These are phyloP conservation scores for Hycleus phaleratus DNA, from an alignment of 1,140 invertebrate species.

Conservation along the genomic window DNA sequence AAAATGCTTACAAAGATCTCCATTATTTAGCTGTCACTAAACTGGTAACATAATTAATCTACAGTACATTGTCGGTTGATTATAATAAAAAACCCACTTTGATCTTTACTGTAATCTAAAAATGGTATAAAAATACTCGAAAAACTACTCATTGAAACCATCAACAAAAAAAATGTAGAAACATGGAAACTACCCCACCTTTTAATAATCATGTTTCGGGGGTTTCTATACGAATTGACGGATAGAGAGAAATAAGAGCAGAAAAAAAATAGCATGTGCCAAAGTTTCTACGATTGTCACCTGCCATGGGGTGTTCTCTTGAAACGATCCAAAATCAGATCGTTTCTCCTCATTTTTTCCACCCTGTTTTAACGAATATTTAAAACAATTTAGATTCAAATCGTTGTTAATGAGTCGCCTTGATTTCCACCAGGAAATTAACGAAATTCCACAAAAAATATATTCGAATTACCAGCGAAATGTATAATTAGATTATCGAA, in stretches of 20 bases:
- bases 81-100: not conserved
- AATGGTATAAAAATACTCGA: too few relatives aligned
- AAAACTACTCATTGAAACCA: too few relatives aligned
- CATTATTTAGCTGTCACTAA: not conserved
- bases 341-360: too few relatives aligned
- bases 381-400: too few relatives aligned
- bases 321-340: too few relatives aligned
- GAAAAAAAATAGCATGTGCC: conserved; percentile 17
- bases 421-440: conserved; percentile 1
- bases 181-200: conserved; percentile 10
- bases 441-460: not conserved
- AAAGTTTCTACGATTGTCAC: conserved; percentile 8
- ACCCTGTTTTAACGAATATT: too few relatives aligned
- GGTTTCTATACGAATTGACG: not conserved
- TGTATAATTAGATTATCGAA: not conserved
- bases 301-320: conserved; percentile 8
- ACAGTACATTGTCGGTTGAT: conserved; percentile 1
- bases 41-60: conserved; percentile 6
- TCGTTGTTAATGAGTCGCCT: too few relatives aligned
- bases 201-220: conserved; percentile 14
- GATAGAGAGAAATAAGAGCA: not conserved
- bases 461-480: too few relatives aligned
- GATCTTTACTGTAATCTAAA: not conserved
- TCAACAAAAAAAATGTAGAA: not conserved
- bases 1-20: not conserved